Evolutionary conservation across 2,113 vertebrate genomes (phyloP), one percentile per base, ranked within the genome.

Genomic region (Echinops telfairi): DNA sequence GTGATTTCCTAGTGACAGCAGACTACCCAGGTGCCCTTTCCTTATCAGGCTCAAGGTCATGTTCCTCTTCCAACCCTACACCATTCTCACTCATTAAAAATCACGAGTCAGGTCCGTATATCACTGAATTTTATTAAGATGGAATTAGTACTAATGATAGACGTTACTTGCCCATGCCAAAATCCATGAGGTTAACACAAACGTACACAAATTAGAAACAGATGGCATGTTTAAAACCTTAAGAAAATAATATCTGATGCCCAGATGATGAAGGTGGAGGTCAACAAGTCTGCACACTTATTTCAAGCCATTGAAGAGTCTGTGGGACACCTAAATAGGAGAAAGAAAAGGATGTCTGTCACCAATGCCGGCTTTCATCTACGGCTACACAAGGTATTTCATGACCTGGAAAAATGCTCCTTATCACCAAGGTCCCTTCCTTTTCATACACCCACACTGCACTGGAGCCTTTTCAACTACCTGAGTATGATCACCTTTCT

Each of bases 271-370:
- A 94, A 96, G 95, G 83, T 76, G 83, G 91, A 31, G 80, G 93
- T 78, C 14, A 93, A 75, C 86, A 12, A 66, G 47, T 80, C 17
- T 31, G 68, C 57, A 84, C 0, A 53, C 95, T 98, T 97, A 98
- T 93, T 98, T 98, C 97, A 98, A 92, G 87, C 95, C 98, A 82
- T 90, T 97, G 19, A 98, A 98, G 68, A 98, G 98, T 90, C 98
- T 98, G 95, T 98, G 98, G 95, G 98, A 98, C 93, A 98, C 98
- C 98, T 98, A 92, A 1, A 97, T 79, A 79, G 15, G 75, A 58
- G 7, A 96, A 66, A 95, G 20, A 92, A 92, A 87, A 90, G 40
- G 38, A 85, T 27, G 27, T 70, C 33, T 27, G 31, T 70, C 33
- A 94, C 75, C 76, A 95, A 78, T 68, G 15, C 27, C 31, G 90